Evolutionary conservation across 2,797 vertebrate species (phyloP).

Genomic region (Philypnodon macrostomus): DNA sequence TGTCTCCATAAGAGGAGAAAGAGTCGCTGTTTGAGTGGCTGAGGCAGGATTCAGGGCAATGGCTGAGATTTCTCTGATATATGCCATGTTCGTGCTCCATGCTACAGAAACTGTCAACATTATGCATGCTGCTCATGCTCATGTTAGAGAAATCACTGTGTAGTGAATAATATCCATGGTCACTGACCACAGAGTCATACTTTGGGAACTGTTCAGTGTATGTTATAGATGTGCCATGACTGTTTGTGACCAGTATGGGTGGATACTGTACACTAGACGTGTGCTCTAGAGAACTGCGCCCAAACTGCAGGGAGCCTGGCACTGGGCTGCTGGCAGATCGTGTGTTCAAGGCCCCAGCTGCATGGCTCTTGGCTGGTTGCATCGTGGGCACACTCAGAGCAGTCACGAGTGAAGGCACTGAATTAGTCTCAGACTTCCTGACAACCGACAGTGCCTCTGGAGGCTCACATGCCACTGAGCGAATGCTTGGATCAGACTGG

Average conservation of each 20-base stretch:
- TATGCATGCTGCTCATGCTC: constrained; percentile 91
- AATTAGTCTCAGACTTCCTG: constrained; percentile 92
- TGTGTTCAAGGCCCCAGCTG: constrained; percentile 93
- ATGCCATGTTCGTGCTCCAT: constrained; percentile 86
- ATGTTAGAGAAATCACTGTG: constrained; percentile 95
- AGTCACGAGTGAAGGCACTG: constrained; percentile 95
- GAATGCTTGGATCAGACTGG: constrained; percentile 97
- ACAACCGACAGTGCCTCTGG: constrained; percentile 85
- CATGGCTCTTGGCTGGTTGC: constrained; percentile 92
- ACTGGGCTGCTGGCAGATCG: constrained; percentile 98
- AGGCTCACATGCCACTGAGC: constrained; percentile 89
- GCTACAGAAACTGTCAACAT: constrained; percentile 92
- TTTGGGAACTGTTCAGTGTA: constrained; percentile 94
- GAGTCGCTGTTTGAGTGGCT: constrained; percentile 94
- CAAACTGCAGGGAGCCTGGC: constrained; percentile 92
- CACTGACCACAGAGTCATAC: constrained; percentile 90
- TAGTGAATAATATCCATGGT: constrained; percentile 96
- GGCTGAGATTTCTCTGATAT: constrained; percentile 87
- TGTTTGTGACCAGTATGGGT: constrained; percentile 98
- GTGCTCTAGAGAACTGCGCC: constrained; percentile 94
- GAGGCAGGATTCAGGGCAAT: constrained; percentile 89
- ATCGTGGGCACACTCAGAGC: constrained; percentile 96
- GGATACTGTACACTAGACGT: constrained; percentile 95
- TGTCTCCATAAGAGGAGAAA: constrained; percentile 92
- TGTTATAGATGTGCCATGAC: constrained; percentile 91